Percentiles rank a stretch among this genome's conserved stretches.
These are phyloP conservation scores for Cerastis leucographa DNA, from an alignment of 2,888 invertebrate genomes.

Conservation along the genomic window DNA sequence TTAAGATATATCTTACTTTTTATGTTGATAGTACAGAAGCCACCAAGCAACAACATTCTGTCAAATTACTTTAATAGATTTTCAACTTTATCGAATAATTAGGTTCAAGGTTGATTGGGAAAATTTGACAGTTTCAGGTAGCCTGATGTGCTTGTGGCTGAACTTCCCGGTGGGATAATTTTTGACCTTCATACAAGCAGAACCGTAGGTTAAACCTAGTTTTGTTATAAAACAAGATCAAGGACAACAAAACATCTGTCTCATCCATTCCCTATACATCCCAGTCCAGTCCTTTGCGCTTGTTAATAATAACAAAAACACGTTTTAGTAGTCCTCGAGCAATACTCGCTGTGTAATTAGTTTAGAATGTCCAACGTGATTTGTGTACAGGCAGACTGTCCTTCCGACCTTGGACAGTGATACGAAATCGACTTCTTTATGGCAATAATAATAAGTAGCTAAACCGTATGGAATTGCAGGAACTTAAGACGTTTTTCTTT, in stretches of 20 bases:
- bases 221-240: neutral
- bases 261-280: conserved; percentile 29
- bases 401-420: conserved; percentile 6
- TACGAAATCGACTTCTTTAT: neutral
- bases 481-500: neutral
- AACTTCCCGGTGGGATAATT: neutral
- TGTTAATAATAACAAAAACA: conserved; percentile 76
- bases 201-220: neutral
- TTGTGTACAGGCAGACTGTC: conserved; percentile 49
- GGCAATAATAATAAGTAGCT: neutral
- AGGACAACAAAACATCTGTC: neutral
- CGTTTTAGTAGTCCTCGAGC: conserved; percentile 53
- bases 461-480: neutral
- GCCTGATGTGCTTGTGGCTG: too few relatives aligned
- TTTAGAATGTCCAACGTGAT: conserved; percentile 66
- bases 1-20: neutral
- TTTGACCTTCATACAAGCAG: neutral
- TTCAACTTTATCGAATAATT: too few relatives aligned
- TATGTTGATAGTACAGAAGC: neutral
- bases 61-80: too few relatives aligned
- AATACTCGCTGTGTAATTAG: conserved; percentile 66
- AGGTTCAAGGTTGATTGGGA: too few relatives aligned
- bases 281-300: conserved; percentile 29
- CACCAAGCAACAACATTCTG: too few relatives aligned
- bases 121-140: too few relatives aligned